phyloP scores from a whole-genome alignment of 2,113 vertebrate genomes.

The Cranoglanis bouderius region DNA sequence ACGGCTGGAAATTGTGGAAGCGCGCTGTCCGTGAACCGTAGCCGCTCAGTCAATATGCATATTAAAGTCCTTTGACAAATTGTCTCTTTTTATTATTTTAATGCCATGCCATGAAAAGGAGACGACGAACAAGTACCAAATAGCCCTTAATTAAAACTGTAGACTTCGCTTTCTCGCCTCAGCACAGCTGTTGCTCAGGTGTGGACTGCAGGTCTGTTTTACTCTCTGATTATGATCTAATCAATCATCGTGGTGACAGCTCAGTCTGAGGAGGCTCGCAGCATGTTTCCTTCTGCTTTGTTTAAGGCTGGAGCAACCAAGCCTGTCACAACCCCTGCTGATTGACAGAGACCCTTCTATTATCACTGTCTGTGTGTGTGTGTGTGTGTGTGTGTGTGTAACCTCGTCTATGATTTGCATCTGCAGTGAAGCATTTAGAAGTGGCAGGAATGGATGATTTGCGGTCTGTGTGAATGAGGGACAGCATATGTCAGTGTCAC shows the following conservation, averaged over 20 bases:
- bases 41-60: constrained; percentile 26
- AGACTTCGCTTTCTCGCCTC: background rate
- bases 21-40: constrained; percentile 17
- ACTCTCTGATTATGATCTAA: constrained; percentile 62
- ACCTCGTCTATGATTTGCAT: constrained; percentile 14
- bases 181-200: constrained; percentile 34
- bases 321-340: constrained; percentile 52
- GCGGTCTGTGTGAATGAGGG: background rate
- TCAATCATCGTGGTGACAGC: constrained; percentile 59
- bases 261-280: constrained; percentile 46
- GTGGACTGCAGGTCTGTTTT: constrained; percentile 50
- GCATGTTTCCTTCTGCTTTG: constrained; percentile 58
- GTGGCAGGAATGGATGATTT: background rate
- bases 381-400: constrained; percentile 1
- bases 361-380: background rate
- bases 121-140: constrained; percentile 4
- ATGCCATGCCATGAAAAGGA: constrained; percentile 13
- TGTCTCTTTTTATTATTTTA: constrained; percentile 14
- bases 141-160: constrained; percentile 36
- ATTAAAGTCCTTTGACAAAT: constrained; percentile 18
- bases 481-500: background rate
- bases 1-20: constrained; percentile 19
- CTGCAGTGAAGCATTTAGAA: constrained; percentile 15
- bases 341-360: constrained; percentile 61
- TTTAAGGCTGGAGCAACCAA: constrained; percentile 56